Base-by-base conservation (phyloP, 1,140 invertebrate genomes). In the Lordiphosa collinella region DNA sequence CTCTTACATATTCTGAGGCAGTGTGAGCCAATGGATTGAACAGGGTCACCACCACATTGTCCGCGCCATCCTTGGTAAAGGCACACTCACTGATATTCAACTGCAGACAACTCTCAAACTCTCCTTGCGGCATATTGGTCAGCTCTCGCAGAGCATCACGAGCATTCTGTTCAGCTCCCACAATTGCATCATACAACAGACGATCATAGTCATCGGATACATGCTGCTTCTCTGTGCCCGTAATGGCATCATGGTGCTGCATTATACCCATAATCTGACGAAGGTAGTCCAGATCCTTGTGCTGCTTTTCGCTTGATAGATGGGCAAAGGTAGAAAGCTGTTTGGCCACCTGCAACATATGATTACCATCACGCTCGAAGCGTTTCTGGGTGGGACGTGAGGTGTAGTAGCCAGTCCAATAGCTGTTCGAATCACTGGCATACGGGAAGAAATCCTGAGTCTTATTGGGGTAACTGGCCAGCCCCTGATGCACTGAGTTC, bases 331-430 rank as follows among this genome's bases (percentile, higher is more conserved):
- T 75, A 31, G 89, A 90, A 1, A 93, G 73, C 67, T 92, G 91
- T 71, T 92, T 92, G 52, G 90, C 90, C 53, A 93, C 92, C 88
- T 96, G 95, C 9, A 98, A 86, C 47, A 94, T 93, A 76, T 94
- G 94, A 74, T 97, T 97, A 1, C 93, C 93, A 54, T 93, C 88
- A 38, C 96, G 90, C 69, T 96, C 95, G 75, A 92, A 95, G 34
- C 93, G 92, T 75, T 98, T 98, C 0, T 96, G 90, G 0, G 96
- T 93, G 3, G 96, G 94, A 55, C 96, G 91, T 0, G 97, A 98
- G 0, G 96, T 96, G 82, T 96, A 99, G 87, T 97, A 99, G 0
- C 98, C 98, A 0, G 96, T 98, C 98, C 97, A 99, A 87, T 93
- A 98, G 0, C 93, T 90, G 72, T 98, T 94, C 2, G 92, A 90